Percentiles rank a stretch among this genome's conserved stretches.
These are phyloP conservation scores for Drosophila jambulina DNA, from an alignment of 1,140 invertebrate species.

Conservation along the genomic window DNA sequence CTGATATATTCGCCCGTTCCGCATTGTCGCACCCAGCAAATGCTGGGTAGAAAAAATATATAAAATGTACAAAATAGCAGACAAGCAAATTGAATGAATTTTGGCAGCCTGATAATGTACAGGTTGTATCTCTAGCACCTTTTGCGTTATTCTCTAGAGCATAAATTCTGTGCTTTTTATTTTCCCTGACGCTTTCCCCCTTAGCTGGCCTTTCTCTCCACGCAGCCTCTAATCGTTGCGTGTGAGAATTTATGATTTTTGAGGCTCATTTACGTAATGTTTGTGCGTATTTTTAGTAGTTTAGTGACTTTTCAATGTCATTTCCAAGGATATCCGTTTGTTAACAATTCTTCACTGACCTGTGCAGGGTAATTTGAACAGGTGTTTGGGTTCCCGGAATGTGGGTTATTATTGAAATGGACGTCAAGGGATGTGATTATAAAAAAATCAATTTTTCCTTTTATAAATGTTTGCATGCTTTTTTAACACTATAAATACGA, in stretches of 20 bases:
- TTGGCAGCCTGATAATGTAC: slow-evolving; percentile 50
- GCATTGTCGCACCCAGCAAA: slow-evolving; percentile 67
- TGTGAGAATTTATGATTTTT: slow-evolving; percentile 64
- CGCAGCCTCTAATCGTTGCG: slow-evolving; percentile 35
- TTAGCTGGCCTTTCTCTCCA: slow-evolving; percentile 20
- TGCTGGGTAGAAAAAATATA: slow-evolving; percentile 24
- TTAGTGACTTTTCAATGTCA: slow-evolving; percentile 75
- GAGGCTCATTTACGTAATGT: slow-evolving; percentile 63
- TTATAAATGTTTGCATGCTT: not conserved
- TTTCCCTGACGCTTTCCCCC: slow-evolving; percentile 22
- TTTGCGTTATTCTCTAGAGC: slow-evolving; percentile 19
- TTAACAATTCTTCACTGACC: slow-evolving; percentile 33
- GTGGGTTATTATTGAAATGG: slow-evolving; percentile 3
- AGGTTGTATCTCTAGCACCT: slow-evolving; percentile 60
- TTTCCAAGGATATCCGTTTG: slow-evolving; percentile 51
- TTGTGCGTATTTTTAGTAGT: slow-evolving; percentile 22
- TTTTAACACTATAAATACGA: not conserved
- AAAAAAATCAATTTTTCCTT: not conserved
- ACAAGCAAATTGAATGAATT: slow-evolving; percentile 59
- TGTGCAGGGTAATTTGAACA: slow-evolving; percentile 23
- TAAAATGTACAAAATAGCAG: slow-evolving; percentile 11
- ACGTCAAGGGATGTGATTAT: not conserved
- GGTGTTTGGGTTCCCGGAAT: slow-evolving; percentile 38
- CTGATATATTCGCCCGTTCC: slow-evolving; percentile 52
- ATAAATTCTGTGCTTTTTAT: slow-evolving; percentile 30